phyloP scores from a whole-genome alignment of 1,140 invertebrate species.

The Linepithema humile region DNA sequence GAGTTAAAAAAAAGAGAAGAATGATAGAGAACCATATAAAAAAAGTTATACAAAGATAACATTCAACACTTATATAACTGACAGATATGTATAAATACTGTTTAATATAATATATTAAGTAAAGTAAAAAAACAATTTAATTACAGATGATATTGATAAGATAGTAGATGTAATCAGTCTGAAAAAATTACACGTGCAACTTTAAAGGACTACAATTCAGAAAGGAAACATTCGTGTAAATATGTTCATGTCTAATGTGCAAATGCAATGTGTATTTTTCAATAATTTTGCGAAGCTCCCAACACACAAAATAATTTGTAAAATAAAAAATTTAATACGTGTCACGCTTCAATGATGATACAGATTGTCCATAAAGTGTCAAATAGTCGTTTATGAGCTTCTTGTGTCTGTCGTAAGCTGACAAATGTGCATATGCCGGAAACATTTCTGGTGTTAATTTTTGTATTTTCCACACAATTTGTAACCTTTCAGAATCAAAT shows the following conservation, averaged over 20 bases:
- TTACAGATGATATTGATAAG: too few species aligned
- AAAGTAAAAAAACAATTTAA: too few species aligned
- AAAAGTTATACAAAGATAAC: too few species aligned
- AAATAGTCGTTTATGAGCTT: slow-evolving; percentile 81
- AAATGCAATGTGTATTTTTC: background rate
- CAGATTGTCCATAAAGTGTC: slow-evolving; percentile 69
- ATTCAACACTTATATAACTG: too few species aligned
- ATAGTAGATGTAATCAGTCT: too few species aligned
- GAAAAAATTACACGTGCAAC: background rate
- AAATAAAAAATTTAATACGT: slow-evolving; percentile 75
- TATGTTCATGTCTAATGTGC: background rate
- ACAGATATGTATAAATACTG: too few species aligned
- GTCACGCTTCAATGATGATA: slow-evolving; percentile 76
- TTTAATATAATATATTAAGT: too few species aligned
- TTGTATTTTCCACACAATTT: background rate
- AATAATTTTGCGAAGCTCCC: background rate
- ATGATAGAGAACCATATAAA: too few species aligned
- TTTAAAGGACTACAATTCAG: background rate
- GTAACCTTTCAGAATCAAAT: background rate
- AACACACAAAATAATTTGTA: background rate
- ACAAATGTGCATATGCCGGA: slow-evolving; percentile 78
- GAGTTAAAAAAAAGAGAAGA: too few species aligned
- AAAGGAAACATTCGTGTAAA: background rate
- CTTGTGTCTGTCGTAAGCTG: slow-evolving; percentile 80
- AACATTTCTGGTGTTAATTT: slow-evolving; percentile 71